Evolutionary conservation across 2,797 vertebrate species (phyloP), one percentile per base, ranked within the genome.

Genomic region (Rhadinocentrus ornatus): DNA sequence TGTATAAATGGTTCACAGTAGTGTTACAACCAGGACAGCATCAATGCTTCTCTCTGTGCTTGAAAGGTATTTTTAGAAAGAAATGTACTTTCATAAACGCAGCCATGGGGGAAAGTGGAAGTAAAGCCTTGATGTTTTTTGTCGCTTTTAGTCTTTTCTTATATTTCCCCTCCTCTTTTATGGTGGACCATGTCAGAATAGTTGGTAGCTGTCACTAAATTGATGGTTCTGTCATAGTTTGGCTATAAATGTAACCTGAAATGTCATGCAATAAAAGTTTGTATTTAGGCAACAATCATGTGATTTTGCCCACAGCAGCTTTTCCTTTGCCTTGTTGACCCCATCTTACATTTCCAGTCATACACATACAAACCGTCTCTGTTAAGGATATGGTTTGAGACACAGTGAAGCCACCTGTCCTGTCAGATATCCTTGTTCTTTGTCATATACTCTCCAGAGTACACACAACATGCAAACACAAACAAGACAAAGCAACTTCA

Each of bases 401-500:
- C 88, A 91, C 84, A 93, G 83, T 89, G 84, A 86, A 90, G 82
- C 84, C 89, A 90, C 87, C 88, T 91, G 87, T 85, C 82, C 78
- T 84, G 85, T 89, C 85, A 89, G 69, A 91, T 88, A 78, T 75
- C 81, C 62, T 83, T 80, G 73, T 71, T 73, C 62, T 52, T 62
- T 60, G 53, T 82, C 53, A 70, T 56, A 66, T 22, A 63, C 37
- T 44, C 50, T 56, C 48, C 62, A 54, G 53, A 29, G 16, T 39
- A 64, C 57, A 68, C 61, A 41, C 57, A 81, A 15, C 32, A 65
- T 55, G 37, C 54, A 71, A 13, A 56, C 15, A 70, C 27, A 75
- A 27, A 63, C 50, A 62, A 57, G 61, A 35, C 48, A 48, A 69
- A 66, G 57, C 13, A 53, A 27, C 41, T 44, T 62, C 26, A 71